Percentiles rank a stretch among this genome's conserved stretches.
phyloP scores from a whole-genome alignment of 2,888 invertebrate genomes.

The Drosophila kanekoi region DNA sequence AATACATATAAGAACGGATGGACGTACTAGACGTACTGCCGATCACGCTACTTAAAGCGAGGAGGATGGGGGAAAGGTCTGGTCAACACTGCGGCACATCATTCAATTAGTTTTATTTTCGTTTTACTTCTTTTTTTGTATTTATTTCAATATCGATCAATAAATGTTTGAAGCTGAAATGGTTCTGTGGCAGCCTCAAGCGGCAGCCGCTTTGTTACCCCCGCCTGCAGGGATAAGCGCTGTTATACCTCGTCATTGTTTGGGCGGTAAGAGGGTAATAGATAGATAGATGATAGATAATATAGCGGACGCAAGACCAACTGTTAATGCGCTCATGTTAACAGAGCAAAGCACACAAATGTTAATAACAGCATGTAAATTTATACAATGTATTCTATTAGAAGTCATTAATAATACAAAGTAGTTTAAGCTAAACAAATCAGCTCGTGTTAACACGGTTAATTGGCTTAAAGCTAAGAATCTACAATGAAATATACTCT shows the following conservation, averaged over 20 bases:
- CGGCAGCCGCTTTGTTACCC: slow-evolving; percentile 13
- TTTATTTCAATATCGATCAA: slow-evolving; percentile 51
- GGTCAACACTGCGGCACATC: slow-evolving; percentile 29
- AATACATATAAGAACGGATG: slow-evolving; percentile 4
- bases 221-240: slow-evolving; percentile 5
- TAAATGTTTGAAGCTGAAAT: slow-evolving; percentile 41
- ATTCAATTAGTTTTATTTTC: slow-evolving; percentile 36
- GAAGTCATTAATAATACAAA: not conserved
- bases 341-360: too few relatives aligned
- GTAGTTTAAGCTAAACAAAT: too few relatives aligned
- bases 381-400: not conserved
- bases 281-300: too few relatives aligned
- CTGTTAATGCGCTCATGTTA: too few relatives aligned
- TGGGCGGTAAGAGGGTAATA: not conserved
- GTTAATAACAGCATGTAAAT: not conserved
- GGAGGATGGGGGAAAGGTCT: too few relatives aligned
- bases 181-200: slow-evolving; percentile 33
- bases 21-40: slow-evolving; percentile 43
- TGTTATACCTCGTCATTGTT: slow-evolving; percentile 18
- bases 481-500: not conserved
- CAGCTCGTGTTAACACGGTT: slow-evolving; percentile 5
- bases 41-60: slow-evolving; percentile 60
- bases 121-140: too few relatives aligned
- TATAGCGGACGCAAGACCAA: too few relatives aligned
- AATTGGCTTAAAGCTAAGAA: not conserved